Base-by-base conservation (phyloP, 2,888 invertebrate species). In the Apotomis betuletana region DNA sequence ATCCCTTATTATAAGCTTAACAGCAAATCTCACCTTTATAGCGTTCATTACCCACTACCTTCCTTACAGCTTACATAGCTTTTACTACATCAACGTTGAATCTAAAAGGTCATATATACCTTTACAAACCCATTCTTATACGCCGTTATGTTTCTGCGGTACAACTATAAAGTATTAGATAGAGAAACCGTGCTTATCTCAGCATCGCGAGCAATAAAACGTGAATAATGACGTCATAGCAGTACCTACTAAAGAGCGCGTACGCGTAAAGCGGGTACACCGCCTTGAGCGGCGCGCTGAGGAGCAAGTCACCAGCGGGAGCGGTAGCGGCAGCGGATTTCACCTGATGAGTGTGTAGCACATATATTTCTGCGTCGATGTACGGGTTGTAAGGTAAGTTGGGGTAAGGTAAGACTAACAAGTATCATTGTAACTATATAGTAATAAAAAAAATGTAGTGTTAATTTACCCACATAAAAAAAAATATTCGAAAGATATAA, bases 131-230 rank as follows among this genome's bases (percentile, higher is more conserved):
- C 5, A 1, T 8, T 1, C 65, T 57, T 57, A 65, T 36, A 65
- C 27, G 65, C 41, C 55, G 8, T 36, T 57, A n/a, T 57, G 10
- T 8, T 57, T 8, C 10, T 65, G 10, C 3, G 46, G 38, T 27
- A 27, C 44, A 27, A 36, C 55, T 57, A 65, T 65, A 65, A 65
- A 65, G 65, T 65, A 65, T 65, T 65, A 65, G 65, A 57, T 65
- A 65, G 65, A 65, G 65, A 65, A 44, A 57, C 55, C 65, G 55
- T 57, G 65, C 65, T 65, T 65, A 65, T 65, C 65, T 65, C 49
- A 49, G 49, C 49, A 49, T 49, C 55, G 65, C 36, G 46, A 1
- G 65, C 65, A 65, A 65, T 65, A 65, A 65, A 65, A 65, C 65
- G 65, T 65, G 46, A 65, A 27, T 65, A 65, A 65, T 65, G 27